Conservation (phyloP, 2,888 invertebrate genomes). For the Cryptocheilus praepositus region DNA sequence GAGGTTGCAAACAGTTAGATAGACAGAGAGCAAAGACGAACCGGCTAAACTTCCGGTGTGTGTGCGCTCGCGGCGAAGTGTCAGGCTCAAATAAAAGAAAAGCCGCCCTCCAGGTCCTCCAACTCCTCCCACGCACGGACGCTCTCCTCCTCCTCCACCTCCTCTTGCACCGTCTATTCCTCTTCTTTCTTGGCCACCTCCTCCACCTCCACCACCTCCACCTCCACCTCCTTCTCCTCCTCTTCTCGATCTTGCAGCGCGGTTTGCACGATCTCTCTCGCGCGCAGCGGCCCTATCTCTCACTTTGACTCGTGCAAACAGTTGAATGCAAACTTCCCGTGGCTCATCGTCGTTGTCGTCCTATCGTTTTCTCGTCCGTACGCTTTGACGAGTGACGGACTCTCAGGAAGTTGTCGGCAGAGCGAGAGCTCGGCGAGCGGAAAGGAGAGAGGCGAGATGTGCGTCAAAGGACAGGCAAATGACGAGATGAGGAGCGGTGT, state of each 20-base stretch:
- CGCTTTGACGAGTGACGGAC: no score
- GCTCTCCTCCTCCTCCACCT: conserved; percentile 37
- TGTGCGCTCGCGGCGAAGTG: conserved; percentile 65
- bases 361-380: background rate
- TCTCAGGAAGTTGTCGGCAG: background rate
- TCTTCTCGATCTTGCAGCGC: conserved; percentile 32
- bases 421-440: background rate
- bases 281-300: conserved; percentile 42
- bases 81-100: conserved; percentile 71
- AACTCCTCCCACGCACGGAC: conserved; percentile 51
- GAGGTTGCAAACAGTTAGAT: background rate
- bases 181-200: conserved; percentile 23
- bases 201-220: conserved; percentile 34
- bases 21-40: conserved; percentile 15
- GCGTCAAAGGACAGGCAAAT: no score
- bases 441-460: background rate
- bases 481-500: no score
- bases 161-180: conserved; percentile 19
- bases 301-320: conserved; percentile 52
- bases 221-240: conserved; percentile 22
- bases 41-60: conserved; percentile 61
- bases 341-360: conserved; percentile 21
- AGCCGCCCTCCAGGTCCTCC: conserved; percentile 61
- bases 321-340: conserved; percentile 60
- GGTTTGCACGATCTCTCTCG: conserved; percentile 30